A percentile compares a stretch with the other conserved stretches of the same genome.
Evolutionary conservation across 2,113 vertebrate genomes (phyloP).

Genomic region (Odocoileus hemionus): DNA sequence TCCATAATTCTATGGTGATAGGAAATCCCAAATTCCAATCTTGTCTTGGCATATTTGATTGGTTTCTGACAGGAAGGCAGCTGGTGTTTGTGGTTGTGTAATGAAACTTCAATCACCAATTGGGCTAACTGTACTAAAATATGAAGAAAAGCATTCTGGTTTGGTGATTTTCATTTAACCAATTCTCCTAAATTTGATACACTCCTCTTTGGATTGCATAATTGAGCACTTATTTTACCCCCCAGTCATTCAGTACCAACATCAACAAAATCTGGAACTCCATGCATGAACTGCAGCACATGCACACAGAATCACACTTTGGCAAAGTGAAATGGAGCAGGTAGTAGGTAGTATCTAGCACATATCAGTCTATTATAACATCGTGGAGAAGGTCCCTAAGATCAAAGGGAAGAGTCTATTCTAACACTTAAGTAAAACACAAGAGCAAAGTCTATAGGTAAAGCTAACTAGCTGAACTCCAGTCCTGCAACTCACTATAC

Average conservation of each 20-base stretch:
- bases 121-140: conserved; percentile 41
- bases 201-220: not conserved
- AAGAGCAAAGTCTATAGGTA: not conserved
- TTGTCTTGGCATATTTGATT: conserved; percentile 39
- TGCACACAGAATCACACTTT: not conserved
- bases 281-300: not conserved
- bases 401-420: not conserved
- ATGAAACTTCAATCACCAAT: conserved; percentile 44
- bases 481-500: not conserved
- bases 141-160: conserved; percentile 24
- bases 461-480: not conserved
- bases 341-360: not conserved
- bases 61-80: conserved; percentile 54
- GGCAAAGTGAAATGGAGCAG: not conserved
- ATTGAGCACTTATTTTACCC: not conserved
- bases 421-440: not conserved
- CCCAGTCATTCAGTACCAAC: not conserved
- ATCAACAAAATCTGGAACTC: not conserved
- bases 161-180: conserved; percentile 13
- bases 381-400: not conserved
- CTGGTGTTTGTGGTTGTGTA: conserved; percentile 53
- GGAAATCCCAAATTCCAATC: conserved; percentile 18
- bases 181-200: not conserved
- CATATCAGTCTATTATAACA: not conserved
- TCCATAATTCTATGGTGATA: not conserved